phyloP scores from a whole-genome alignment of 1,140 invertebrate genomes.

The Copidosoma floridanum region DNA sequence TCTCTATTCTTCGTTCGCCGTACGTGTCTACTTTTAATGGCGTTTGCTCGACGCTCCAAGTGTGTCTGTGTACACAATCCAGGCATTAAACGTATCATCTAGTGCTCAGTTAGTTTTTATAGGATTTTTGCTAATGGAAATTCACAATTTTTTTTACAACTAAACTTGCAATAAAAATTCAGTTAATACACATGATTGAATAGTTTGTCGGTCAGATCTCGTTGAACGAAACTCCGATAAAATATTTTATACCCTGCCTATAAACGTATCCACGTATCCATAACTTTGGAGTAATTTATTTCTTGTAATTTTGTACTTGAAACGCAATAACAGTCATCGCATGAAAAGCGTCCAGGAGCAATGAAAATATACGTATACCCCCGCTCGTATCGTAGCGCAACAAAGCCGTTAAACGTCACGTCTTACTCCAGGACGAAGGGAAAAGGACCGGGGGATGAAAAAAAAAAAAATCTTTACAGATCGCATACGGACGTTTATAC shows the following conservation, averaged over 20 bases:
- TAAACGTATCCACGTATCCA: no score
- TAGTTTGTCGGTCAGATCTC: no score
- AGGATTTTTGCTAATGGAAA: no score
- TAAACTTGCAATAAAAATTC: no score
- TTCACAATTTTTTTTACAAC: no score
- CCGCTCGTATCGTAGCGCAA: constrained; percentile 2
- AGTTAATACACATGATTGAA: no score
- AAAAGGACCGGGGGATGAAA: background rate
- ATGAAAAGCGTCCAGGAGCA: background rate
- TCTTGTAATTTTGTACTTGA: background rate
- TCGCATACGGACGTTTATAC: constrained; percentile 8
- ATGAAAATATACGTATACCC: constrained; percentile 11
- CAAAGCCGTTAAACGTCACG: constrained; percentile 7
- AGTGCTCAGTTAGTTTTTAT: no score
- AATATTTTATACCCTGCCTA: no score
- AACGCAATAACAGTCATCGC: background rate
- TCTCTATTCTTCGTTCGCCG: background rate
- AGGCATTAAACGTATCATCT: no score
- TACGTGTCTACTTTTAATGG: constrained; percentile 41
- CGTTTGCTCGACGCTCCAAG: constrained; percentile 45
- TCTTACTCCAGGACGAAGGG: constrained; percentile 11
- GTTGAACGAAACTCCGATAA: no score
- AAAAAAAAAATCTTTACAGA: constrained; percentile 25
- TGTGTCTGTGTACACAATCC: no score
- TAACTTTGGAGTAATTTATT: no score